phyloP scores from a whole-genome alignment of 2,888 invertebrate genomes.

The Lysandra coridon region DNA sequence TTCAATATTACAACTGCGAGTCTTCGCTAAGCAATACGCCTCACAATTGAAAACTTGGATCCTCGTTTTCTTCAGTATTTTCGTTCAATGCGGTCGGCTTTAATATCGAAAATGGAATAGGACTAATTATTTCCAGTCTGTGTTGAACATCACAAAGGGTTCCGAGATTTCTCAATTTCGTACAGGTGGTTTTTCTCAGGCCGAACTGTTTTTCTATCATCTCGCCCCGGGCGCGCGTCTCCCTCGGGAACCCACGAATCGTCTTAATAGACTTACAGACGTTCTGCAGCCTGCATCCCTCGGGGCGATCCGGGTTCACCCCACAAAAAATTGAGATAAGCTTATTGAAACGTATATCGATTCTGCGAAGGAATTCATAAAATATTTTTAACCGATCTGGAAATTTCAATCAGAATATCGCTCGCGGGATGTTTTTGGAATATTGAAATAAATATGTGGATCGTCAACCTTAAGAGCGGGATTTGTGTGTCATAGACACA shows the following conservation, averaged over 20 bases:
- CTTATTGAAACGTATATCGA: slow-evolving; percentile 59
- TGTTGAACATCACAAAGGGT: slow-evolving; percentile 42
- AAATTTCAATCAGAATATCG: slow-evolving; percentile 19
- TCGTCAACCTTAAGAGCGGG: neutral
- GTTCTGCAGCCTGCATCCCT: slow-evolving; percentile 65
- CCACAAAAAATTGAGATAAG: slow-evolving; percentile 67
- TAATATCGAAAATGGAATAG: slow-evolving; percentile 47
- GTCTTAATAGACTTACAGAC: slow-evolving; percentile 77
- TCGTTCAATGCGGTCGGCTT: slow-evolving; percentile 50
- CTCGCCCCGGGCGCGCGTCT: slow-evolving; percentile 54
- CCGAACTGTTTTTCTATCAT: slow-evolving; percentile 67
- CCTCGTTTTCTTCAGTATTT: slow-evolving; percentile 58
- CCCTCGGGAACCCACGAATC: slow-evolving; percentile 63
- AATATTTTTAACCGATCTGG: slow-evolving; percentile 29
- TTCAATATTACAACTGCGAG: slow-evolving; percentile 36
- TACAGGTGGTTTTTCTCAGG: slow-evolving; percentile 68
- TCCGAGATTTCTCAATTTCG: slow-evolving; percentile 59
- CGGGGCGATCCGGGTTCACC: slow-evolving; percentile 60
- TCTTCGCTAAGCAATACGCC: slow-evolving; percentile 48
- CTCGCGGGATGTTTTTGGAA: slow-evolving; percentile 18
- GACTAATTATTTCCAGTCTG: slow-evolving; percentile 52
- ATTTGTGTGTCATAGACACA: neutral
- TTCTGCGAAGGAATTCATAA: slow-evolving; percentile 46
- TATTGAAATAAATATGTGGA: slow-evolving; percentile 5
- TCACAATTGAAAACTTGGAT: slow-evolving; percentile 60